These are phyloP conservation scores for Momotus momota DNA, from an alignment of 2,797 vertebrate genomes.

Conservation along the genomic window DNA sequence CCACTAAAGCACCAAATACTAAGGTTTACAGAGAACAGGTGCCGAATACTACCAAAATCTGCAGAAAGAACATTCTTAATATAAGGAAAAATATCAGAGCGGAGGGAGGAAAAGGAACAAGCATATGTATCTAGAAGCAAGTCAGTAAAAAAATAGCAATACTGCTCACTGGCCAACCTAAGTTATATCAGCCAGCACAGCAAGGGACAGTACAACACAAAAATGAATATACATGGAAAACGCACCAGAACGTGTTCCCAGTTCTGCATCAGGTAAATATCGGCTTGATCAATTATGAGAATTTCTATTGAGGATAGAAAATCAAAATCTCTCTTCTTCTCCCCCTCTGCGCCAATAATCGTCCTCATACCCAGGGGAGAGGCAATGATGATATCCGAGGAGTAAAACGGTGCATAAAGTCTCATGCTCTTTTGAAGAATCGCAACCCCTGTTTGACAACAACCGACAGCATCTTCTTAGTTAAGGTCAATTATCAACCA, in stretches of 20 bases:
- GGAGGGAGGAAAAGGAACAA: background rate
- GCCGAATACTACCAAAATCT: background rate
- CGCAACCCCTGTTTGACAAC: slow-evolving; percentile 83
- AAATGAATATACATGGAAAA: background rate
- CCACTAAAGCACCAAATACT: background rate
- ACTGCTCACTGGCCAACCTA: background rate
- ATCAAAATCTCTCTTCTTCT: slow-evolving; percentile 92
- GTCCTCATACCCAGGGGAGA: slow-evolving; percentile 95
- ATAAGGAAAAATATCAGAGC: background rate
- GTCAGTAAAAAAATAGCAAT: background rate
- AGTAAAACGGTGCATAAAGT: slow-evolving; percentile 95
- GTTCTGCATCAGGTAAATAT: slow-evolving; percentile 97
- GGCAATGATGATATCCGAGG: slow-evolving; percentile 94
- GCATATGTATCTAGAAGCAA: background rate
- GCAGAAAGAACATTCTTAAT: background rate
- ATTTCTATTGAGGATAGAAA: slow-evolving; percentile 95
- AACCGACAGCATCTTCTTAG: background rate
- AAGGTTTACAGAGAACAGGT: background rate
- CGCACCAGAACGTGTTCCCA: slow-evolving; percentile 96
- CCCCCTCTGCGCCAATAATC: slow-evolving; percentile 90
- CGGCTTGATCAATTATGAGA: slow-evolving; percentile 92
- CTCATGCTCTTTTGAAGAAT: slow-evolving; percentile 91
- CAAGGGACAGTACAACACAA: background rate
- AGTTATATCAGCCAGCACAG: background rate
- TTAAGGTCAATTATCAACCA: background rate